phyloP scores from a whole-genome alignment of 2,888 invertebrate genomes.

The Dorcus hopei region DNA sequence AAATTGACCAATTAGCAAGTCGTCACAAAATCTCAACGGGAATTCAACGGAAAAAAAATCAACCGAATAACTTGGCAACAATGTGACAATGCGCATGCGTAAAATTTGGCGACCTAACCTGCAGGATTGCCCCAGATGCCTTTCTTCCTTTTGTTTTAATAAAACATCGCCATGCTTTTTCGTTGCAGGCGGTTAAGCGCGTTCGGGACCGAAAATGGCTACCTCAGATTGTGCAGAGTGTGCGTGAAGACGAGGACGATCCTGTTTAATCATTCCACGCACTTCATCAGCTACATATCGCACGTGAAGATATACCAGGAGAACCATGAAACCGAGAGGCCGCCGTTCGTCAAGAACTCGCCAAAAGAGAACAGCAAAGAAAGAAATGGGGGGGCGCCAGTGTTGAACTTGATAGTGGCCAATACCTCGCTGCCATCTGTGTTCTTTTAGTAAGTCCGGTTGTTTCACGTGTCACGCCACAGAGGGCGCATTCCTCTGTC shows the following conservation, averaged over 20 bases:
- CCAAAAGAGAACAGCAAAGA: conserved; percentile 15
- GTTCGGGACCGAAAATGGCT: conserved; percentile 61
- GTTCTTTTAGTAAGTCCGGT: conserved; percentile 55
- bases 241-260: conserved; percentile 52
- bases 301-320: conserved; percentile 52
- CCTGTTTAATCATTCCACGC: conserved; percentile 51
- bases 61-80: too few relatives aligned
- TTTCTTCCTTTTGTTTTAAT: conserved; percentile 5
- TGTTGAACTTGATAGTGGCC: conserved; percentile 56
- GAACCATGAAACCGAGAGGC: conserved; percentile 30
- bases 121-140: not conserved
- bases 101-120: too few relatives aligned
- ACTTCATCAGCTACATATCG: conserved; percentile 57
- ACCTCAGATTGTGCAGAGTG: conserved; percentile 54
- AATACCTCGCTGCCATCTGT: conserved; percentile 57
- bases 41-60: too few relatives aligned
- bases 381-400: conserved; percentile 28
- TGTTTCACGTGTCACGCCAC: too few relatives aligned
- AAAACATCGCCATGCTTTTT: not conserved
- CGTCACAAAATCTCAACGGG: too few relatives aligned
- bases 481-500: too few relatives aligned
- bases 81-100: too few relatives aligned
- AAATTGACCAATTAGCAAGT: too few relatives aligned
- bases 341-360: conserved; percentile 31
- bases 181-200: conserved; percentile 54